Evolutionary conservation across 1,140 invertebrate genomes (phyloP).

Genomic region (Trachymyrmex septentrionalis): DNA sequence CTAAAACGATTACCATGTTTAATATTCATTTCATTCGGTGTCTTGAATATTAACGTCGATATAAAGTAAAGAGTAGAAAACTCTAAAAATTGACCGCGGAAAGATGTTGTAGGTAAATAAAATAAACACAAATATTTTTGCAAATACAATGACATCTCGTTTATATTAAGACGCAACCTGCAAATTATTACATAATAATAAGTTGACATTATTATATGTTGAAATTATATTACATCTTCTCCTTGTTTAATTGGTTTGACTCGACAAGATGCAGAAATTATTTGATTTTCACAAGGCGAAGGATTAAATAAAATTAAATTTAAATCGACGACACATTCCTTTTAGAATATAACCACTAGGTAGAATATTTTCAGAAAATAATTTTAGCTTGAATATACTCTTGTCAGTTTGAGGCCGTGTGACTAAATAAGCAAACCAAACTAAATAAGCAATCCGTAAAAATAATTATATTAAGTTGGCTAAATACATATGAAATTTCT

Average conservation of each 20-base stretch:
- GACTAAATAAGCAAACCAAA: neutral
- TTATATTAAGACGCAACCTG: neutral
- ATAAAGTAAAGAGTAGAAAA: constrained; percentile 53
- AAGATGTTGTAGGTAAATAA: constrained; percentile 9
- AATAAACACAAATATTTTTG: constrained; percentile 11
- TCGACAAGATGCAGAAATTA: constrained; percentile 20
- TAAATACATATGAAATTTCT: constrained; percentile 20
- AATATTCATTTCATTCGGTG: constrained; percentile 83
- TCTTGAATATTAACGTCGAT: constrained; percentile 82
- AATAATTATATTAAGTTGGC: constrained; percentile 24
- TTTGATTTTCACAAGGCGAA: neutral
- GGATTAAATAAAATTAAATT: constrained; percentile 35
- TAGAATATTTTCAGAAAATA: constrained; percentile 45
- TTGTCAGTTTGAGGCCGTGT: constrained; percentile 11
- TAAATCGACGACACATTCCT: constrained; percentile 15
- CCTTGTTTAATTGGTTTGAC: neutral
- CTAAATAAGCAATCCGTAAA: constrained; percentile 21
- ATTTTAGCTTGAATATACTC: constrained; percentile 10
- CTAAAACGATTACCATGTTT: constrained; percentile 84
- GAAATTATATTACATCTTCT: neutral
- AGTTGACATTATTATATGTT: neutral
- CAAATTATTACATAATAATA: neutral
- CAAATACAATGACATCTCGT: neutral
- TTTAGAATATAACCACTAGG: constrained; percentile 2
- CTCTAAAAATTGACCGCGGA: neutral